Evolutionary conservation across 2,888 invertebrate genomes (phyloP).

Genomic region (Amaurobius ferox): DNA sequence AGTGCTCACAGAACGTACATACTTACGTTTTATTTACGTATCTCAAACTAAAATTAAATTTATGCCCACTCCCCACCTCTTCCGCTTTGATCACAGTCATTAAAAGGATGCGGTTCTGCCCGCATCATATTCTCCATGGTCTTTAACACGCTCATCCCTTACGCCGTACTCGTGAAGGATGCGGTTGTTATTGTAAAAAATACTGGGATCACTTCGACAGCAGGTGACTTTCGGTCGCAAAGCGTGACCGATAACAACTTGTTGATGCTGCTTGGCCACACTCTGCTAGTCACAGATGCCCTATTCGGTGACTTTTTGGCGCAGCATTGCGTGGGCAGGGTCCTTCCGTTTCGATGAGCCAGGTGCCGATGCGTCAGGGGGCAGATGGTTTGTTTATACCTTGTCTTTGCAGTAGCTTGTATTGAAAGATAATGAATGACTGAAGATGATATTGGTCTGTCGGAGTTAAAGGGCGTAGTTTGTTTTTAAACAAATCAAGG

Average conservation of each 20-base stretch:
- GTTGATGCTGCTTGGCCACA: slow-evolving; percentile 59
- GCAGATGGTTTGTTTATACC: slow-evolving; percentile 8
- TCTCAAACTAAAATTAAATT: too few species aligned
- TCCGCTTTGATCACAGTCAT: not conserved
- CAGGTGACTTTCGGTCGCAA: slow-evolving; percentile 63
- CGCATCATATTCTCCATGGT: not conserved
- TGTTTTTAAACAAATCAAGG: not conserved
- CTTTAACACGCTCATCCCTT: not conserved
- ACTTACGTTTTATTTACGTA: too few species aligned
- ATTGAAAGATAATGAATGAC: not conserved
- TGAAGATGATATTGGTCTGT: not conserved
- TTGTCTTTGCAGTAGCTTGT: not conserved
- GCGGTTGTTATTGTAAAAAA: slow-evolving; percentile 9
- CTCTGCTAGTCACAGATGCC: slow-evolving; percentile 27
- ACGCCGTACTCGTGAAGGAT: not conserved
- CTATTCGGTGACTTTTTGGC: not conserved
- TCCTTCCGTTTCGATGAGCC: slow-evolving; percentile 14
- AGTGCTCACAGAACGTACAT: too few species aligned
- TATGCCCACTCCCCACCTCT: not conserved
- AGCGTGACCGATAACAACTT: slow-evolving; percentile 55
- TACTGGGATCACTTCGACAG: slow-evolving; percentile 11
- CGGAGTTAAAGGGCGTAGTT: slow-evolving; percentile 3
- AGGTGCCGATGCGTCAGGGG: not conserved
- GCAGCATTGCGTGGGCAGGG: slow-evolving; percentile 1
- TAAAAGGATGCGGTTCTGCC: not conserved